phyloP scores from a whole-genome alignment of 2,113 vertebrate species.

The Cranoglanis bouderius region DNA sequence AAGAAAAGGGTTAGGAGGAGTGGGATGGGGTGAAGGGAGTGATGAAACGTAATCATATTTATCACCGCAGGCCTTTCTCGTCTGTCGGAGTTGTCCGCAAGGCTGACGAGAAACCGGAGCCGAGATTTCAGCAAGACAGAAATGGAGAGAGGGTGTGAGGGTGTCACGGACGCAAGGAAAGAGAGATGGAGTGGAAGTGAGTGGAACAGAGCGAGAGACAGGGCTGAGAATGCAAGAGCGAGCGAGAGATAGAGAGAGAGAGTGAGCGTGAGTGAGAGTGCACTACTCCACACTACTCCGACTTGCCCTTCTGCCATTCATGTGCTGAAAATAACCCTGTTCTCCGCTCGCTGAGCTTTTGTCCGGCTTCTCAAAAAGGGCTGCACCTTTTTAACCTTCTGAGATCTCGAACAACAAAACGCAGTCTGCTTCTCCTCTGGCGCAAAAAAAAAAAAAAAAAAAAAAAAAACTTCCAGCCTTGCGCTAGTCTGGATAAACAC shows the following conservation, averaged over 20 bases:
- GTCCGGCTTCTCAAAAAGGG: background rate
- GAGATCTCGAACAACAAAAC: background rate
- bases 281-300: background rate
- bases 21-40: background rate
- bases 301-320: background rate
- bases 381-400: background rate
- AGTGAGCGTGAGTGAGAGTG: background rate
- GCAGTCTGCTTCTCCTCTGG: background rate
- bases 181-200: background rate
- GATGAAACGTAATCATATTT: constrained; percentile 63
- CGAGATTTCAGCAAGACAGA: background rate
- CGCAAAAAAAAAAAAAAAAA: background rate
- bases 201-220: background rate
- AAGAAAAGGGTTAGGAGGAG: background rate
- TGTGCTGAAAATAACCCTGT: background rate
- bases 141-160: background rate
- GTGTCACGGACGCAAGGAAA: background rate
- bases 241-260: background rate
- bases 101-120: constrained; percentile 24
- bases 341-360: background rate
- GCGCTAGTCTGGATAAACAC: background rate
- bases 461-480: background rate
- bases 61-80: constrained; percentile 36
- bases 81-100: constrained; percentile 21
- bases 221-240: background rate